These are phyloP conservation scores for Trileptium ribeirensis DNA, from an alignment of 2,888 invertebrate genomes.

Conservation along the genomic window DNA sequence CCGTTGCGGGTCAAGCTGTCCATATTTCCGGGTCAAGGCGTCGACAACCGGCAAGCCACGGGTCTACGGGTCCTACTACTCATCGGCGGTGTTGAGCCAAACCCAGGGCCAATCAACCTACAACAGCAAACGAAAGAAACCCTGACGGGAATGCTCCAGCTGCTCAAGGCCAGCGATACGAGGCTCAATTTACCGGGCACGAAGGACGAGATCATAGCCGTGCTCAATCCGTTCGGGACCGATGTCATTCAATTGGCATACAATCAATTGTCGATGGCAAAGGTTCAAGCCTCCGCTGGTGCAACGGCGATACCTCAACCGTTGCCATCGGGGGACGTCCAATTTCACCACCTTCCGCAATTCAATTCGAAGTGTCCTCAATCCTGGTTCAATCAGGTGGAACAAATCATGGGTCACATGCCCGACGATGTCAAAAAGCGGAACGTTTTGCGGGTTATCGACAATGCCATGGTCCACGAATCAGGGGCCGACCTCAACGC, in stretches of 20 bases:
- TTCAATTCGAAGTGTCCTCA: not conserved
- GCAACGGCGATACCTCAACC: not conserved
- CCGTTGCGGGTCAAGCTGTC: too few species aligned
- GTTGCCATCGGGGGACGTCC: not conserved
- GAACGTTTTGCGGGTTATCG: not conserved
- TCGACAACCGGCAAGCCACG: too few species aligned
- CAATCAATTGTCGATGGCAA: not conserved
- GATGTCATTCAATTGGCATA: not conserved
- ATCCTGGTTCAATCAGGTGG: not conserved
- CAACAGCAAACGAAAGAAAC: not conserved
- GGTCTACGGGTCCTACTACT: not conserved
- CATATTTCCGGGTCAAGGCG: too few species aligned
- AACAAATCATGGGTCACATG: not conserved
- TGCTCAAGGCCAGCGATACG: conserved; percentile 1
- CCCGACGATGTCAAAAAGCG: not conserved
- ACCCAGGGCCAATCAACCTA: conserved; percentile 10
- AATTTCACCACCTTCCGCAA: not conserved
- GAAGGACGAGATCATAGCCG: not conserved
- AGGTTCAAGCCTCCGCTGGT: not conserved
- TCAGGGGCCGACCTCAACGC: not conserved
- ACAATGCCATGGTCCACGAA: not conserved
- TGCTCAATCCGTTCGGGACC: not conserved
- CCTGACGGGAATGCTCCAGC: not conserved
- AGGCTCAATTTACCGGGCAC: not conserved
- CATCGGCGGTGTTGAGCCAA: conserved; percentile 2